Evolutionary conservation across 2,113 vertebrate species (phyloP), one percentile per base, ranked within the genome.

Genomic region (Odocoileus virginianus): DNA sequence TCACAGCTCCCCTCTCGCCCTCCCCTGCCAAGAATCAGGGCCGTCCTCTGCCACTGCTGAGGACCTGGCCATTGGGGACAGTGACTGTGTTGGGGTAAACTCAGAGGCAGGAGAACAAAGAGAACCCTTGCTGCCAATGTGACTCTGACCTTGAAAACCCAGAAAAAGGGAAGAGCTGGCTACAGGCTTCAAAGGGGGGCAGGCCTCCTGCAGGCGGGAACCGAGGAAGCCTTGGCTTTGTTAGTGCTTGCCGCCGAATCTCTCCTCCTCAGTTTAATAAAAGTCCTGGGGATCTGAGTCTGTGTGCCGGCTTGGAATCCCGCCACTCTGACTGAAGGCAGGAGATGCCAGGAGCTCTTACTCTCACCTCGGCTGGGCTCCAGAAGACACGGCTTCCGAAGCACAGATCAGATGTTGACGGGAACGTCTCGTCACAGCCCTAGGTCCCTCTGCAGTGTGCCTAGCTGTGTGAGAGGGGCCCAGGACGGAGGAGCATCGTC

Each of bases 111-210:
- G 45, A 97, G 87, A 96, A 96, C 94, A 98, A 97, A 97, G 93
- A 96, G 97, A 79, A 17, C 76, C 55, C 89, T 98, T 95, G 82
- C 33, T 45, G 91, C 93, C 91, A 95, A 95, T 90, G 96, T 91
- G 61, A 95, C 84, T 45, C 82, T 97, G 98, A 99, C 99, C 99
- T 98, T 98, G 98, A 95, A 98, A 98, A 92, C 97, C 64, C 95
- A 97, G 97, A 92, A 90, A 95, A 98, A 97, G 94, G 91, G 96
- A 95, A 96, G 95, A 98, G 96, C 97, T 97, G 93, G 96, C 96
- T 95, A 67, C 54, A 50, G 87, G 96, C 98, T 98, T 98, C 98
- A 98, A 98, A 98, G 96, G 95, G 23, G 97, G 97, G 97, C 98
- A 98, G 96, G 83, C 95, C 94, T 98, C 98, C 89, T 0, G 88